phyloP scores from a whole-genome alignment of 2,888 invertebrate genomes.

The Blastobasis adustella region DNA sequence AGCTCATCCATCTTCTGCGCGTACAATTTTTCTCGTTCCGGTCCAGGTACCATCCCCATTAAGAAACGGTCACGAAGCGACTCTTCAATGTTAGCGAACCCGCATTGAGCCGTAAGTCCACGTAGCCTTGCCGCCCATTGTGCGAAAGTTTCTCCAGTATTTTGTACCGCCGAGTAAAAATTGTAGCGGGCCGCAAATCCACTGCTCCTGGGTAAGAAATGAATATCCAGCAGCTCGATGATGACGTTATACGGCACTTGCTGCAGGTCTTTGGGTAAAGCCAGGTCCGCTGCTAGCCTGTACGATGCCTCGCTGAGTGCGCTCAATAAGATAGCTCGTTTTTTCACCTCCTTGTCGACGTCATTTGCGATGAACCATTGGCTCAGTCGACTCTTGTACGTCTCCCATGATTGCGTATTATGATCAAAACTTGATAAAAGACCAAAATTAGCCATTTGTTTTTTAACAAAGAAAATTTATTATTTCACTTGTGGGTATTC shows the following conservation, averaged over 20 bases:
- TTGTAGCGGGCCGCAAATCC: background rate
- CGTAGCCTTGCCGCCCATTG: conserved; percentile 7
- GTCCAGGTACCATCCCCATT: conserved; percentile 4
- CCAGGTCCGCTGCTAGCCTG: background rate
- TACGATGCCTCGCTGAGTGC: conserved; percentile 16
- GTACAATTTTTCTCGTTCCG: background rate
- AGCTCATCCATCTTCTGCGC: conserved; percentile 1
- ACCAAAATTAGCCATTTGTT: conserved; percentile 3
- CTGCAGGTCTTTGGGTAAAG: background rate
- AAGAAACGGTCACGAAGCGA: conserved; percentile 5
- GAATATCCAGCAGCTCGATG: background rate
- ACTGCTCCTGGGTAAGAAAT: background rate
- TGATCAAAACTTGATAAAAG: conserved; percentile 13
- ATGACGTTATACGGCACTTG: background rate
- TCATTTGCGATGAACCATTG: conserved; percentile 15
- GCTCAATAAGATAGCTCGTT: conserved; percentile 14
- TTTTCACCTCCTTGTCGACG: conserved; percentile 4
- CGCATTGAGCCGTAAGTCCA: conserved; percentile 4
- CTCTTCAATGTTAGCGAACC: background rate
- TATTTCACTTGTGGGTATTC: no score
- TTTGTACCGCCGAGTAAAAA: background rate
- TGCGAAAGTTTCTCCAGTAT: background rate
- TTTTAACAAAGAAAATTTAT: no score
- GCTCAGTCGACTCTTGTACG: conserved; percentile 8
- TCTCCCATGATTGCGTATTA: conserved; percentile 10